Evolutionary conservation across 2,113 vertebrate species (phyloP), one percentile per base, ranked within the genome.

Genomic region (Eptesicus fuscus): DNA sequence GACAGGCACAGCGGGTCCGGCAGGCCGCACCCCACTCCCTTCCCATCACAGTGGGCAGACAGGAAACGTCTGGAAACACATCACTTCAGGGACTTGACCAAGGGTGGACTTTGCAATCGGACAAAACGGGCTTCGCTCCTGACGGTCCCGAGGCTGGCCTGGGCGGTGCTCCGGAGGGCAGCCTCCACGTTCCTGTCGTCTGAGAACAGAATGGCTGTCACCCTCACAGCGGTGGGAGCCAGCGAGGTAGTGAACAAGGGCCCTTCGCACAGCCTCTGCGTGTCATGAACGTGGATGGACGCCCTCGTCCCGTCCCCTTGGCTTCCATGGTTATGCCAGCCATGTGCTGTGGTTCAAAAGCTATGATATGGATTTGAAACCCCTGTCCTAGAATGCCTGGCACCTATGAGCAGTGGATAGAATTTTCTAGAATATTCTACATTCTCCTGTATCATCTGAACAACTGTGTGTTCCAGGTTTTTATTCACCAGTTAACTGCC

Each of bases 391-490:
- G 37, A 13, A 25, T 13, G 20, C 10, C 49, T 5, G 8, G 23
- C 9, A 7, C 20, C 0, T 9, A 25, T 13, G 18, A 67, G 2
- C 1, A 17, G 40, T 5, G 13, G 8, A 0, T 1, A 22, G 14
- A 30, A 22, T 25, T 10, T 77, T 32, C 18, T 42, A 35, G 56
- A 25, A 61, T 28, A 61, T 61, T 61, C 56, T 61, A 61, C 56
- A 61, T 61, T 28, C 56, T 4, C 23, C 23, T 61, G 56, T 61
- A 25, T 65, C 6, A 1, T 69, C 18, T 18, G 22, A 7, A 35
- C 22, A n/a, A 17, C 14, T 8, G 0, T 37, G 30, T 42, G 11
- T 40, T 51, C 1, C 7, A 63, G n/a, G 20, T 56, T 92, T 65
- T 61, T 28, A 61, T 61, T 61, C 23, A 59, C 9, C 56, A 59